A percentile compares a stretch with the other conserved stretches of the same genome.
These are phyloP conservation scores for Belonocnema kinseyi DNA, from an alignment of 1,140 invertebrate species.

Conservation along the genomic window DNA sequence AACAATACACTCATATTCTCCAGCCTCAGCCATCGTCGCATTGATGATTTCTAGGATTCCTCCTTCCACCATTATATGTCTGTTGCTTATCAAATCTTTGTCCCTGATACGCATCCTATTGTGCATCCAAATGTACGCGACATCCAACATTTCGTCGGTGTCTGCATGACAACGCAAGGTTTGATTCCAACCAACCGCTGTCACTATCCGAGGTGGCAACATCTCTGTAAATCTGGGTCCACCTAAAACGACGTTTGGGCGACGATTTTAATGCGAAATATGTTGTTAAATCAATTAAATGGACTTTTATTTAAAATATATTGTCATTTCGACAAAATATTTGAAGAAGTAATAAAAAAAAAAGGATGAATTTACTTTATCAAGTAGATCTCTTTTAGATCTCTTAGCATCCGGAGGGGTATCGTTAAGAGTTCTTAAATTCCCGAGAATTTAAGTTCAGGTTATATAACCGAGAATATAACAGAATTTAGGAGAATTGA, in stretches of 20 bases:
- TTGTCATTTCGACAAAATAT: too few species aligned
- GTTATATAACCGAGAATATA: too few species aligned
- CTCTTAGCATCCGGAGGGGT: too few species aligned
- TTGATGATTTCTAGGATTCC: slow-evolving; percentile 88
- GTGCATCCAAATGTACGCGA: slow-evolving; percentile 93
- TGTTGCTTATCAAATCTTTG: slow-evolving; percentile 75
- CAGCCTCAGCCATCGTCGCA: slow-evolving; percentile 88
- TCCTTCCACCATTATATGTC: slow-evolving; percentile 77
- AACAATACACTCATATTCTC: slow-evolving; percentile 92
- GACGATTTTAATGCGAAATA: neutral
- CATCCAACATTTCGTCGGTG: slow-evolving; percentile 88
- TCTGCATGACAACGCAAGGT: slow-evolving; percentile 88
- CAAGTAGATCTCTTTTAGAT: too few species aligned
- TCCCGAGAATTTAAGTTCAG: too few species aligned
- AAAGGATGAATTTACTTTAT: too few species aligned
- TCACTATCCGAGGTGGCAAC: slow-evolving; percentile 80
- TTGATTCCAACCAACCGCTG: slow-evolving; percentile 82
- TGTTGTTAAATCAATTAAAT: too few species aligned
- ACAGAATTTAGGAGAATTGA: too few species aligned
- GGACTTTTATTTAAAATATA: too few species aligned
- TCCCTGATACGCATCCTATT: slow-evolving; percentile 88
- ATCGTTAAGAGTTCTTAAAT: too few species aligned
- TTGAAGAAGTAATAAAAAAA: too few species aligned
- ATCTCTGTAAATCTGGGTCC: slow-evolving; percentile 83
- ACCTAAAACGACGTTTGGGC: slow-evolving; percentile 68